These are phyloP conservation scores for Falco punctatus DNA, from an alignment of 2,113 vertebrate genomes.

Conservation along the genomic window DNA sequence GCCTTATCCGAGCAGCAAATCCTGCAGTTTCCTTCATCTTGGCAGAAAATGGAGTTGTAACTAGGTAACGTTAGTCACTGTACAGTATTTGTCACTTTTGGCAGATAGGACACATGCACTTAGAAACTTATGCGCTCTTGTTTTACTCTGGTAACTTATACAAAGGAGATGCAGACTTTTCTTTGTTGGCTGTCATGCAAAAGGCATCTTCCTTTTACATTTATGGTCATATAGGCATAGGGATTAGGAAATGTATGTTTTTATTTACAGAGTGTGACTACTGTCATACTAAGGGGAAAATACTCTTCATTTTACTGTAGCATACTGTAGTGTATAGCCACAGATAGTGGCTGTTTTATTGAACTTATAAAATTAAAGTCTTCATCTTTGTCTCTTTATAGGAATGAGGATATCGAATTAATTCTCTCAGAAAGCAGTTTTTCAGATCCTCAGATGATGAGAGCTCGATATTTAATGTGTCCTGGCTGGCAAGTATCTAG, in stretches of 20 bases:
- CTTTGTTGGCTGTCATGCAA: not conserved
- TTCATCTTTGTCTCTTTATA: slow-evolving; percentile 67
- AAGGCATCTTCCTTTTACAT: not conserved
- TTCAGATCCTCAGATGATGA: slow-evolving; percentile 86
- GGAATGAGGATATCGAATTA: slow-evolving; percentile 90
- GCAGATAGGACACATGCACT: not conserved
- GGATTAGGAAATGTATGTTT: not conserved
- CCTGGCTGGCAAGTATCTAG: slow-evolving; percentile 90
- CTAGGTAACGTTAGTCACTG: slow-evolving; percentile 74
- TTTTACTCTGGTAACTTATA: not conserved
- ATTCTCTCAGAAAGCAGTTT: slow-evolving; percentile 92
- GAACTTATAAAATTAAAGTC: not conserved
- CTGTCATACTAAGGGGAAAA: not conserved
- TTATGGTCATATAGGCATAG: not conserved
- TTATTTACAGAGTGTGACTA: not conserved
- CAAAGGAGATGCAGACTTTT: not conserved
- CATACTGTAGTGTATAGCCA: not conserved
- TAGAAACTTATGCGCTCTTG: not conserved
- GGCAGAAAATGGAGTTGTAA: slow-evolving; percentile 90
- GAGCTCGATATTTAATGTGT: slow-evolving; percentile 90
- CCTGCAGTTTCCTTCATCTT: slow-evolving; percentile 85
- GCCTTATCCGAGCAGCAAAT: slow-evolving; percentile 89
- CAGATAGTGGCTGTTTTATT: not conserved
- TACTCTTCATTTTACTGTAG: not conserved
- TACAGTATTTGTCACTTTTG: not conserved